Evolutionary conservation across 2,113 vertebrate genomes (phyloP).

Genomic region (Gymnogyps californianus): DNA sequence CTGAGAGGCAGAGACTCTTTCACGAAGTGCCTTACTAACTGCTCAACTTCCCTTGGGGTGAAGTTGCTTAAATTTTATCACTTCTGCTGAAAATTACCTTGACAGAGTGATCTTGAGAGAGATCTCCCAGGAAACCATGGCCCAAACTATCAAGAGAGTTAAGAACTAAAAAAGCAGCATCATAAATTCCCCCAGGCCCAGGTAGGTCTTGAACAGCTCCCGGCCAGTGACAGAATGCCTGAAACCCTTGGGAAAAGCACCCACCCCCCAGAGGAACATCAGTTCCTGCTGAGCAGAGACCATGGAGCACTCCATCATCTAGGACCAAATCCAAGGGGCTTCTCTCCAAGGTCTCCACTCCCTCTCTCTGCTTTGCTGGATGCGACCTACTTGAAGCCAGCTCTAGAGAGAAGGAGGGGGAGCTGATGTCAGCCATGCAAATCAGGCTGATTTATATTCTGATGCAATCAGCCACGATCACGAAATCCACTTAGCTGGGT

Average conservation of each 20-base stretch:
- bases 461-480: slow-evolving; percentile 66
- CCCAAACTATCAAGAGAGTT: background rate
- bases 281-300: background rate
- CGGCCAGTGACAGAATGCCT: background rate
- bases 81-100: background rate
- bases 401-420: background rate
- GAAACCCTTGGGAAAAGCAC: background rate
- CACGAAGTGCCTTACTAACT: background rate
- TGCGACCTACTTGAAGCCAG: background rate
- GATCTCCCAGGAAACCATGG: background rate
- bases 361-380: background rate
- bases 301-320: background rate
- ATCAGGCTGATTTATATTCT: slow-evolving; percentile 64
- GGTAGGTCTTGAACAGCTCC: background rate
- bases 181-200: background rate
- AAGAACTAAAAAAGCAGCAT: background rate
- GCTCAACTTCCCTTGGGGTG: background rate
- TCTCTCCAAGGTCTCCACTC: background rate
- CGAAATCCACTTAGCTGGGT: slow-evolving; percentile 57
- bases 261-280: background rate
- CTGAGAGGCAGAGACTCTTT: background rate
- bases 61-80: background rate
- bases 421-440: slow-evolving; percentile 24
- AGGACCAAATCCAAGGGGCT: background rate
- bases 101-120: background rate